A percentile compares a stretch with the other conserved stretches of the same genome.
phyloP scores from a whole-genome alignment of 2,888 invertebrate genomes.

The Vanessa cardui region DNA sequence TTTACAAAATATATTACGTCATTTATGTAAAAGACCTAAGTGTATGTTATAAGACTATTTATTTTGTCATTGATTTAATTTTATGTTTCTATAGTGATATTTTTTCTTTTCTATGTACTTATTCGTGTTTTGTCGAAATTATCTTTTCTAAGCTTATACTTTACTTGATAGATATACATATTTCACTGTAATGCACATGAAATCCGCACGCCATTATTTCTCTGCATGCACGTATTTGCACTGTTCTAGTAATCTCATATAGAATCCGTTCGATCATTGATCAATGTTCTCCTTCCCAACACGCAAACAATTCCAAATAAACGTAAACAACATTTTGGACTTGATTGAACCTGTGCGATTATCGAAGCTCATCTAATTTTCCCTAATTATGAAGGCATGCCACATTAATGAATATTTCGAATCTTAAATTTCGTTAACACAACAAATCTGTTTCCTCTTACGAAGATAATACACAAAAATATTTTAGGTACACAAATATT shows the following conservation, averaged over 20 bases:
- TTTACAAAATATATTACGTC: not conserved
- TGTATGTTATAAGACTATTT: not conserved
- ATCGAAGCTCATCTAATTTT: not conserved
- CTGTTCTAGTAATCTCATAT: constrained; percentile 12
- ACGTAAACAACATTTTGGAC: not conserved
- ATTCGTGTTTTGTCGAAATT: constrained; percentile 6
- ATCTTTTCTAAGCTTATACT: not conserved
- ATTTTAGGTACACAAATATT: not conserved
- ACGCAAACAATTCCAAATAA: not conserved
- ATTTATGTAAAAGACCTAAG: not conserved
- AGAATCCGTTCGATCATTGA: not conserved
- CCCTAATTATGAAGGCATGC: not conserved
- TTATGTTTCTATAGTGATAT: not conserved
- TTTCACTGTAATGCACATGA: constrained; percentile 1
- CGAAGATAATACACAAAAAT: not conserved
- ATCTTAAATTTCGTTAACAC: not conserved
- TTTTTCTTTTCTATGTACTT: not conserved
- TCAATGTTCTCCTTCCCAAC: not conserved
- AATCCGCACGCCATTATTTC: constrained; percentile 39
- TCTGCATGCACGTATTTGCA: constrained; percentile 41
- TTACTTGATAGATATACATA: not conserved
- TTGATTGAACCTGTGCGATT: not conserved
- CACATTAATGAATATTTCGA: not conserved
- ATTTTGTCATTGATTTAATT: constrained; percentile 3
- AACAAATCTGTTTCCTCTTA: not conserved